Base-by-base conservation (phyloP, 1,140 invertebrate species). In the Euglossa dilemma region DNA sequence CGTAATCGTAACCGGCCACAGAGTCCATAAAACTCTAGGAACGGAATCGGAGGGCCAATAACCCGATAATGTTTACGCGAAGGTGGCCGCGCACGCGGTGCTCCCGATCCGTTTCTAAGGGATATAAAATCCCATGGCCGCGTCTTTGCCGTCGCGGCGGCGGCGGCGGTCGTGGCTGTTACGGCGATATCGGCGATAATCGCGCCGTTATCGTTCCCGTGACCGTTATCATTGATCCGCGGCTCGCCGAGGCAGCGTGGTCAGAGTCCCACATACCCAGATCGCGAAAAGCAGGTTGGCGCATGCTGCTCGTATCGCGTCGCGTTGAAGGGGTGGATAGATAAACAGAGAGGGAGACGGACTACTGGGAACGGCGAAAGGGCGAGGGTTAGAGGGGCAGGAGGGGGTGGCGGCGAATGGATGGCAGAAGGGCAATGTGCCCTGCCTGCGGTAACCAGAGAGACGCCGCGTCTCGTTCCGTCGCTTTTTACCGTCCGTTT, bases 241-340 rank as follows among this genome's bases (percentile, higher is more conserved):
- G 56, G 78, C 43, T n/a, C 54, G 73, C 69, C 57, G 18, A 12
- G 67, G 12, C 45, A 25, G 20, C 69, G 64, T 84, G 77, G 54
- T 45, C 72, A 67, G 59, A 89, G 61, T 6, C 73, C 61, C 54
- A 81, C 83, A 75, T 84, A 89, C 70, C 69, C 74, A 86, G 63
- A 86, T 88, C 73, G 28, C 25, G 76, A 86, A 88, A 71, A 75
- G 43, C 50, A 43, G 64, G 52, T 23, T 52, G 75, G 61, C 63
- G 67, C 57, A 81, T 66, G 45, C 67, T 45, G 78, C 75, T 80
- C 69, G 63, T 66, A 80, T 84, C 73, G 64, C 70, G 45, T 52
- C 73, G 43, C 57, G 52, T 23, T 52, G 66, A 59, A 61, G n/a
- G 47, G 71, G 52, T 67, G 71, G 76, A 86, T 78, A 86, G 67